Evolutionary conservation across 2,113 vertebrate genomes (phyloP).

Genomic region (Xiphorhynchus elegans): DNA sequence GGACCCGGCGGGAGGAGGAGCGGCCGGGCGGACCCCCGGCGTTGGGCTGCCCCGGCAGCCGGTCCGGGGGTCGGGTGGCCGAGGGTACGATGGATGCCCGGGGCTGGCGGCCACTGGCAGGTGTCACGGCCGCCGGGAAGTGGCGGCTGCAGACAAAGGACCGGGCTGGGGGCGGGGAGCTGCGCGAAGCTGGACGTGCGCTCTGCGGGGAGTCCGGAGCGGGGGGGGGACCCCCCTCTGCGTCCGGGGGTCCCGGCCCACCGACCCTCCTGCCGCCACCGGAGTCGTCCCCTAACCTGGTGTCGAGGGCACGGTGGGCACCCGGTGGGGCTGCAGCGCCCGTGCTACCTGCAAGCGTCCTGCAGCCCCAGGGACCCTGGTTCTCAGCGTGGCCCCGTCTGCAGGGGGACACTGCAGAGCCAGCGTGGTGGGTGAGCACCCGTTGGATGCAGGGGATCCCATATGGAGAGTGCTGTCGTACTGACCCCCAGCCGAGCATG

Average conservation of each 20-base stretch:
- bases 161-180: slow-evolving; percentile 49
- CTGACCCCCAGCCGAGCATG: not conserved
- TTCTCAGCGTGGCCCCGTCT: not conserved
- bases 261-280: not conserved
- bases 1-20: not conserved
- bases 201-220: not conserved
- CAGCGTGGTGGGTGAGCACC: not conserved
- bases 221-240: not conserved
- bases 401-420: not conserved
- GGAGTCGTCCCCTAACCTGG: not conserved
- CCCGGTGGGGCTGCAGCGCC: not conserved
- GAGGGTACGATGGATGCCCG: not conserved
- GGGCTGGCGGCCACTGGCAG: not conserved
- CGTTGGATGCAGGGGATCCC: not conserved
- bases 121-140: slow-evolving; percentile 54
- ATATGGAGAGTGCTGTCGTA: not conserved
- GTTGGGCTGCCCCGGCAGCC: not conserved
- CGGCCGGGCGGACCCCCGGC: not conserved
- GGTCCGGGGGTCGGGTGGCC: no score
- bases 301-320: not conserved
- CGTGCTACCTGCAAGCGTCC: fast-evolving
- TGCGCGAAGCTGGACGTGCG: slow-evolving; percentile 22
- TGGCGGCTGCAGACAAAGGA: slow-evolving; percentile 65
- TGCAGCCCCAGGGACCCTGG: not conserved
- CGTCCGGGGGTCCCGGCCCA: not conserved